Base-by-base conservation (phyloP, 2,797 vertebrate species). In the Adrianichthys oophorus region DNA sequence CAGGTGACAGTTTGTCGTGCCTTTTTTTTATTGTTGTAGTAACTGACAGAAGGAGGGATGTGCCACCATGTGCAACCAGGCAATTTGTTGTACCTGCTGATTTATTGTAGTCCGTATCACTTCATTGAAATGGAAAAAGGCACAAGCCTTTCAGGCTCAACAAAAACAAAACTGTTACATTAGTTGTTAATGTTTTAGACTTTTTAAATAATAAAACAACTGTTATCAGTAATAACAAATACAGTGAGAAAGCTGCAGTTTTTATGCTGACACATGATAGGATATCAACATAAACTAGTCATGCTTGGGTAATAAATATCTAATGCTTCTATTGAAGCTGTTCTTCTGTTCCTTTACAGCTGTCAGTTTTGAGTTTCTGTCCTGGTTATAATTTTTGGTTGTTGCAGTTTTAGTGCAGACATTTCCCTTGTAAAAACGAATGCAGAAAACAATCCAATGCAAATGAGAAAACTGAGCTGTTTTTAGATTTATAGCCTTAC, bases 191-290 rank as follows among this genome's bases (percentile, higher is more conserved):
- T 16, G 7, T 42, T 42, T 24, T 42, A 10, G 1, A 24, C 14
- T 15, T 26, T 12, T 37, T 3, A 12, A 12, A 37, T 12, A 10
- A 37, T 37, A 37, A 37, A 37, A 37, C 32, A 37, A 37, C 32
- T 10, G 13, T 37, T 21, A 26, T 26, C 13, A 46, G 1, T 18
- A 10, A 47, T 15, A 4, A 15, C 1, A 15, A 23, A 46, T 12
- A 26, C 3, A 23, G n/a, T 18, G 23, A 52, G 47, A 19, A 47
- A 56, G 52, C 47, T 37, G 44, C 43, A 52, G 32, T 17, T 54
- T 65, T 61, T 65, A 52, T 52, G 51, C 13, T 7, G 17, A 61
- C 46, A 68, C 50, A 58, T 48, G 32, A 37, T 37, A 37, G 32
- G 32, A 37, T 37, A 13, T 37, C 10, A 37, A 12, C 32, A 37